A percentile compares a stretch with the other conserved stretches of the same genome.
Evolutionary conservation across 2,113 vertebrate genomes (phyloP).

Genomic region (Australoheros scitulus): DNA sequence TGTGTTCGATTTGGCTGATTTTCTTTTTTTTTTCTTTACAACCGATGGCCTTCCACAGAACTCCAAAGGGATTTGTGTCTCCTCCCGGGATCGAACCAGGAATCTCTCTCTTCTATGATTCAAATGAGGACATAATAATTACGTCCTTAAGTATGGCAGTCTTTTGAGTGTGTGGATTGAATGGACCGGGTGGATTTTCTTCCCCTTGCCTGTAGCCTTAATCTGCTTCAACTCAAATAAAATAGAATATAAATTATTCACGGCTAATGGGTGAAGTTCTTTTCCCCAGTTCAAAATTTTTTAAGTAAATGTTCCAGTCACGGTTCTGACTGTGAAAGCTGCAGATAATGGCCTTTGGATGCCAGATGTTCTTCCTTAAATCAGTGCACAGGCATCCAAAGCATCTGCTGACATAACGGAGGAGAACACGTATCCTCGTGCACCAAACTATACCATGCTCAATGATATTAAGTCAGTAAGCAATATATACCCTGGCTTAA

Average conservation of each 20-base stretch:
- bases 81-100: background rate
- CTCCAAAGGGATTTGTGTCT: background rate
- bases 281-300: background rate
- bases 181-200: background rate
- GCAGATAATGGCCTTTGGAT: conserved; percentile 23
- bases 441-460: background rate
- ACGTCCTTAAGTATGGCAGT: background rate
- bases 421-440: conserved; percentile 14
- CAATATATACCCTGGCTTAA: conserved; percentile 2
- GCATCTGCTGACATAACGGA: background rate
- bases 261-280: conserved; percentile 25
- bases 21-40: no score
- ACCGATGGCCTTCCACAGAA: background rate
- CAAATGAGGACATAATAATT: background rate
- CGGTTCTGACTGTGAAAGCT: conserved; percentile 1
- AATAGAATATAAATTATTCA: conserved; percentile 20
- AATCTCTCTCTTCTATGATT: background rate
- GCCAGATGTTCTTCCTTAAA: conserved; percentile 30
- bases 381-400: background rate
- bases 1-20: no score
- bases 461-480: conserved; percentile 8
- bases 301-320: conserved; percentile 39
- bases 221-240: conserved; percentile 15
- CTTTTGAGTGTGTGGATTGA: background rate
- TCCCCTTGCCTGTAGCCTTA: accelerated